Evolutionary conservation across 2,113 vertebrate species (phyloP).

Genomic region (Tor tambroides): DNA sequence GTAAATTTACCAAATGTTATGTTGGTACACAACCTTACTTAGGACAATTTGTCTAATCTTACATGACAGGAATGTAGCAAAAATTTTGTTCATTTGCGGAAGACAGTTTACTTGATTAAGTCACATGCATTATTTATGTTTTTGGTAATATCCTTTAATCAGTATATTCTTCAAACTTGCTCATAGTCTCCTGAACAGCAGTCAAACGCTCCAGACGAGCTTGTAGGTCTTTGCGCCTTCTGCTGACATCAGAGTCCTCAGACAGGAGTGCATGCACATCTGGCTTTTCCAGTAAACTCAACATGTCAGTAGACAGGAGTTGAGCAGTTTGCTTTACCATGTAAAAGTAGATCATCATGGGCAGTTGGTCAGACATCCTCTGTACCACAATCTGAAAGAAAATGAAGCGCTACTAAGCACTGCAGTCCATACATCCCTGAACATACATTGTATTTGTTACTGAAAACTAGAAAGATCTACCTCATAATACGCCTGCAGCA

Average conservation of each 20-base stretch:
- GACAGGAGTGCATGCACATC: slow-evolving; percentile 47
- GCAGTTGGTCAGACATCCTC: background rate
- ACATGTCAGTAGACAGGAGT: slow-evolving; percentile 55
- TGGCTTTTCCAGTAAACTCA: slow-evolving; percentile 48
- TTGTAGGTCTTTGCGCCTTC: slow-evolving; percentile 41
- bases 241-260: slow-evolving; percentile 50
- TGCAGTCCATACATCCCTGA: too few species aligned
- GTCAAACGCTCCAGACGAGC: slow-evolving; percentile 44
- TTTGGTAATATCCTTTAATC: too few species aligned
- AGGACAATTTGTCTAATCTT: too few species aligned
- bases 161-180: background rate
- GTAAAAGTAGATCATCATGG: slow-evolving; percentile 49
- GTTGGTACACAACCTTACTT: too few species aligned
- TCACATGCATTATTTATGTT: too few species aligned
- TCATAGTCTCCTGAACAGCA: slow-evolving; percentile 34
- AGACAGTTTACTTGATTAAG: too few species aligned
- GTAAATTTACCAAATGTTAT: too few species aligned
- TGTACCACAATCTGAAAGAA: slow-evolving; percentile 4
- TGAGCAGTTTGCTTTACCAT: slow-evolving; percentile 56
- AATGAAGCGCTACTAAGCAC: background rate
- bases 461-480: background rate
- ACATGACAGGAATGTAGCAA: too few species aligned
- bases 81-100: too few species aligned
- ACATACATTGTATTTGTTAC: background rate
- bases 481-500: slow-evolving; percentile 50